Evolutionary conservation across 2,113 vertebrate species (phyloP).

Genomic region (Muntiacus reevesi): DNA sequence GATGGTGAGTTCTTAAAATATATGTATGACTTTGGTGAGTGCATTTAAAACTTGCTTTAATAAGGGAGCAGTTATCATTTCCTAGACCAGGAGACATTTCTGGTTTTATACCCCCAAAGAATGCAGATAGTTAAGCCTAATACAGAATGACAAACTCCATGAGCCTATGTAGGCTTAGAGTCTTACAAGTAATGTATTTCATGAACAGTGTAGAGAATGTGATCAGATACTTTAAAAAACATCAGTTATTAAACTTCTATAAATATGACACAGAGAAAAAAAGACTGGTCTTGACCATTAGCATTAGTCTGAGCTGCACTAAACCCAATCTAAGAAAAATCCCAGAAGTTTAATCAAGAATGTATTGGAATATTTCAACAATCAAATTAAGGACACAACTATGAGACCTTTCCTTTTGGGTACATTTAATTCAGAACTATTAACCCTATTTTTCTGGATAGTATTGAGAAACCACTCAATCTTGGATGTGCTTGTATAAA

Average conservation of each 20-base stretch:
- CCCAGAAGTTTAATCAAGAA: neutral
- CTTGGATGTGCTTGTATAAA: neutral
- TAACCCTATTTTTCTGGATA: neutral
- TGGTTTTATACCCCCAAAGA: neutral
- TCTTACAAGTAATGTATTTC: neutral
- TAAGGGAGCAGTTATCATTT: neutral
- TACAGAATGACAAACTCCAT: neutral
- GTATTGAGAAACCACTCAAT: neutral
- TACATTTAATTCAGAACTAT: neutral
- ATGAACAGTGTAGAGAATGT: neutral
- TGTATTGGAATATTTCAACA: neutral
- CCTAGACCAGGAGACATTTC: neutral
- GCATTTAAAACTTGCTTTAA: neutral
- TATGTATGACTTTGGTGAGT: neutral
- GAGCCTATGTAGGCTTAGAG: neutral
- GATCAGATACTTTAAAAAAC: neutral
- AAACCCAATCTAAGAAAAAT: neutral
- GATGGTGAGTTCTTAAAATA: neutral
- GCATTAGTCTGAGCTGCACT: neutral
- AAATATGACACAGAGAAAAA: neutral
- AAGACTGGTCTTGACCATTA: neutral
- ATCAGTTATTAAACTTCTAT: neutral
- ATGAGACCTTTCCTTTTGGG: neutral
- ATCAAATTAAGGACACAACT: neutral
- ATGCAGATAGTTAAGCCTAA: neutral